These are phyloP conservation scores for Microctenopoma steveboyesi DNA, from an alignment of 2,797 vertebrate species.

Conservation along the genomic window DNA sequence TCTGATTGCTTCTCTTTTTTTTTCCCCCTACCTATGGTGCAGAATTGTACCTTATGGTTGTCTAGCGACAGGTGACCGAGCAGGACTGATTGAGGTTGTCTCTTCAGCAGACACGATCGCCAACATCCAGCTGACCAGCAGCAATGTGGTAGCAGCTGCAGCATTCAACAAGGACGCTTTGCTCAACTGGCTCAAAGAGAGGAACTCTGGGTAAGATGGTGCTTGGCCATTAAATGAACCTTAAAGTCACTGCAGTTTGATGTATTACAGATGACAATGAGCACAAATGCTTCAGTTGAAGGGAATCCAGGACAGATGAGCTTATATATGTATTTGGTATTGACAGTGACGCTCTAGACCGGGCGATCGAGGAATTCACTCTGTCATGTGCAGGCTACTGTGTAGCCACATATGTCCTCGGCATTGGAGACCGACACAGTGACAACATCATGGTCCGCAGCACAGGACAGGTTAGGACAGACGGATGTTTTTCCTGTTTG, in stretches of 20 bases:
- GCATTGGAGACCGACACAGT: slow-evolving; percentile 97
- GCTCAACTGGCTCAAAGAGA: slow-evolving; percentile 98
- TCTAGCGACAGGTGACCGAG: slow-evolving; percentile 95
- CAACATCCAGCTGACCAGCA: slow-evolving; percentile 97
- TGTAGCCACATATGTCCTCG: slow-evolving; percentile 99
- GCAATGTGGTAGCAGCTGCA: slow-evolving; percentile 95
- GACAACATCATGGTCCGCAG: slow-evolving; percentile 99
- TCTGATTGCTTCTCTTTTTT: background rate
- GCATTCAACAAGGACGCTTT: slow-evolving; percentile 99
- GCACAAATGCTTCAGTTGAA: background rate
- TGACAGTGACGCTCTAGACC: slow-evolving; percentile 93
- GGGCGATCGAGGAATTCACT: slow-evolving; percentile 97
- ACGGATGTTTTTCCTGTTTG: accelerated
- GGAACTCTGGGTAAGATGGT: slow-evolving; percentile 90
- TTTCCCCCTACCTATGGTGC: background rate
- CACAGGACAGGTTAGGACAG: slow-evolving; percentile 91
- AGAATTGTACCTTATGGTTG: slow-evolving; percentile 98
- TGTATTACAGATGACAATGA: background rate
- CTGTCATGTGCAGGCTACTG: slow-evolving; percentile 99
- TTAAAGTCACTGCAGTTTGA: background rate
- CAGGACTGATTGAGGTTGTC: slow-evolving; percentile 97
- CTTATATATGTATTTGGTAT: background rate
- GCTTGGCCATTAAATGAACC: background rate
- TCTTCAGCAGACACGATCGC: slow-evolving; percentile 96
- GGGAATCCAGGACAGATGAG: background rate